These are phyloP conservation scores for Chaetodon trifasciatus DNA, from an alignment of 2,797 vertebrate species.

Conservation along the genomic window DNA sequence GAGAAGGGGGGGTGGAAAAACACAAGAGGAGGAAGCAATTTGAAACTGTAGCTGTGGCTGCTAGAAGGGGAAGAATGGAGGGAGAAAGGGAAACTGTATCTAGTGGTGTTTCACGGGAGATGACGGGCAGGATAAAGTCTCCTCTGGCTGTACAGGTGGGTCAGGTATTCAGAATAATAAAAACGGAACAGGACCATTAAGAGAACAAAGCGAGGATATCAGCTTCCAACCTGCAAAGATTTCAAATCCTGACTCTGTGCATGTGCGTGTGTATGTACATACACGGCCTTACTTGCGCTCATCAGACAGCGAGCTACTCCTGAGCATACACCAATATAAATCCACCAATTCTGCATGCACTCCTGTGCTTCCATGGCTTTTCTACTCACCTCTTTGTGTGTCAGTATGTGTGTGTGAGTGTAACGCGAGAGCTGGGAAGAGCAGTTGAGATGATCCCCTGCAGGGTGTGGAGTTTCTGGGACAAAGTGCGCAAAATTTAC, in stretches of 20 bases:
- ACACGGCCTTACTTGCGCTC: background rate
- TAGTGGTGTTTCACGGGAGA: constrained; percentile 55
- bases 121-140: constrained; percentile 54
- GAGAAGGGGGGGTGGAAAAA: constrained; percentile 11
- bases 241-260: constrained; percentile 37
- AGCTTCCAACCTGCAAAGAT: constrained; percentile 65
- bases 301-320: background rate
- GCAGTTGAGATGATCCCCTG: constrained; percentile 47
- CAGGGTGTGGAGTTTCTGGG: constrained; percentile 62
- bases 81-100: constrained; percentile 76
- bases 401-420: constrained; percentile 37
- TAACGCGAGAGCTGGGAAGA: constrained; percentile 42
- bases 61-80: constrained; percentile 62
- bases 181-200: constrained; percentile 79
- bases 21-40: constrained; percentile 68
- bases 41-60: constrained; percentile 74
- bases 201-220: constrained; percentile 71
- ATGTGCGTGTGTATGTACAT: constrained; percentile 24
- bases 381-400: background rate
- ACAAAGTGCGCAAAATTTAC: constrained; percentile 68
- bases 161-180: constrained; percentile 76
- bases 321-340: constrained; percentile 15
- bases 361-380: constrained; percentile 11
- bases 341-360: constrained; percentile 17
- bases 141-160: constrained; percentile 74